These are phyloP conservation scores for Bergia sp. DNA, from an alignment of 92 coral and sea anemone genomes.

Conservation along the genomic window DNA sequence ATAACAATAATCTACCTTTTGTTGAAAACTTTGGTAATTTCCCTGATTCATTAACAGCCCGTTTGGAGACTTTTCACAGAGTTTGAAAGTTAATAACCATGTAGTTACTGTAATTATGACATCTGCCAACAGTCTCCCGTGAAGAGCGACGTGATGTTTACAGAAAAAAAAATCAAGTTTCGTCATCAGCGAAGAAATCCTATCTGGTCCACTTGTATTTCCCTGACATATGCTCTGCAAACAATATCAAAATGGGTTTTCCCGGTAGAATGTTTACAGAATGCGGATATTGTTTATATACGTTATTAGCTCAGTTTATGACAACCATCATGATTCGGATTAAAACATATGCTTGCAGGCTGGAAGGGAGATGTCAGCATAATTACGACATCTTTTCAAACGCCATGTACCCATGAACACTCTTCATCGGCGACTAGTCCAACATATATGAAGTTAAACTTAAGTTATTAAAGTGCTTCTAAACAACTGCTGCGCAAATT, in stretches of 20 bases:
- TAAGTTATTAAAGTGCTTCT: background rate
- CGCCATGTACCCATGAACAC: background rate
- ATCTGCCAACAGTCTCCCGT: background rate
- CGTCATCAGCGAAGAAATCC: background rate
- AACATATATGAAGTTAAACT: background rate
- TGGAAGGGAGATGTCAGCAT: background rate
- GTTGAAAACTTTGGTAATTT: background rate
- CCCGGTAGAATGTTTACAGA: conserved; percentile 26
- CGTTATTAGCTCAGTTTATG: background rate
- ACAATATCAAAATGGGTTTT: background rate
- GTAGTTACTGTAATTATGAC: conserved; percentile 1
- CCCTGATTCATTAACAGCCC: conserved; percentile 1
- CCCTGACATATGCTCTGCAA: background rate
- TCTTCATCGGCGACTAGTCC: background rate
- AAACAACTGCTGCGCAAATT: no score
- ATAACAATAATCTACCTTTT: background rate
- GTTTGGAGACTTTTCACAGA: background rate
- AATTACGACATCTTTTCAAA: background rate
- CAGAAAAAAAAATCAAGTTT: background rate
- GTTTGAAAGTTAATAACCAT: background rate
- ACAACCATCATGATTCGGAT: background rate
- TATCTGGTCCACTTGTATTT: background rate
- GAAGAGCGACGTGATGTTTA: conserved; percentile 21
- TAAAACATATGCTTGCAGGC: conserved; percentile 12
- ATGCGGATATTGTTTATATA: conserved; percentile 14